Conservation (phyloP, 2,888 invertebrate genomes). For the Erynnis tages region DNA sequence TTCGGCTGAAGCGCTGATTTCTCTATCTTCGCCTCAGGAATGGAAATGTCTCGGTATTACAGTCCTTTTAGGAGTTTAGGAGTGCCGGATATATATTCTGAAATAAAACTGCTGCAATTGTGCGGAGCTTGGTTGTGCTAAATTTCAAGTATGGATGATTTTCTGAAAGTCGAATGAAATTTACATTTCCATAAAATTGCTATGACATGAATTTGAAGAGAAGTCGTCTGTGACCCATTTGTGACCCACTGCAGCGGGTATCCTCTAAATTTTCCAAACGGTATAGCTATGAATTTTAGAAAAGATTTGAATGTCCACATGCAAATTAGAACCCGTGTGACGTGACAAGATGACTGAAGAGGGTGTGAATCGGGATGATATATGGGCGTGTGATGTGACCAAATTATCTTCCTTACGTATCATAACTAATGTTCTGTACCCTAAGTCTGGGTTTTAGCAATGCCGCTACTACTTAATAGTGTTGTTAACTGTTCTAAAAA, state of each 20-base stretch:
- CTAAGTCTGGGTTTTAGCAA: not conserved
- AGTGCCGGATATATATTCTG: not conserved
- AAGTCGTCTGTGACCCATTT: no score
- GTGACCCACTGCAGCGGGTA: no score
- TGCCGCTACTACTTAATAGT: no score
- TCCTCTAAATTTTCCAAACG: no score
- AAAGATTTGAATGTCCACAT: not conserved
- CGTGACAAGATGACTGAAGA: slow-evolving; percentile 51
- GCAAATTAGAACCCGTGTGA: slow-evolving; percentile 32
- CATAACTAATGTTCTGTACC: slow-evolving; percentile 7
- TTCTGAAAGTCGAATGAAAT: no score
- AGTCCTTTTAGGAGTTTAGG: slow-evolving; percentile 12
- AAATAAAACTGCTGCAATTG: not conserved
- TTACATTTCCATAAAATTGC: no score
- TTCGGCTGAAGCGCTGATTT: slow-evolving; percentile 24
- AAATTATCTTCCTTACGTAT: slow-evolving; percentile 9
- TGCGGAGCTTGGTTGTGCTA: not conserved
- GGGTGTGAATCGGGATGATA: slow-evolving; percentile 51
- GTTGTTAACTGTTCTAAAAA: no score
- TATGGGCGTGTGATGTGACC: slow-evolving; percentile 29
- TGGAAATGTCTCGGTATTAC: slow-evolving; percentile 17
- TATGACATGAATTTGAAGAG: no score
- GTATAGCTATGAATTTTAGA: no score
- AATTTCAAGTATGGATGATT: no score
- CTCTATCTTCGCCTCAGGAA: slow-evolving; percentile 18